Conservation (phyloP, 2,113 vertebrate genomes). For the Nothoprocta perdicaria region DNA sequence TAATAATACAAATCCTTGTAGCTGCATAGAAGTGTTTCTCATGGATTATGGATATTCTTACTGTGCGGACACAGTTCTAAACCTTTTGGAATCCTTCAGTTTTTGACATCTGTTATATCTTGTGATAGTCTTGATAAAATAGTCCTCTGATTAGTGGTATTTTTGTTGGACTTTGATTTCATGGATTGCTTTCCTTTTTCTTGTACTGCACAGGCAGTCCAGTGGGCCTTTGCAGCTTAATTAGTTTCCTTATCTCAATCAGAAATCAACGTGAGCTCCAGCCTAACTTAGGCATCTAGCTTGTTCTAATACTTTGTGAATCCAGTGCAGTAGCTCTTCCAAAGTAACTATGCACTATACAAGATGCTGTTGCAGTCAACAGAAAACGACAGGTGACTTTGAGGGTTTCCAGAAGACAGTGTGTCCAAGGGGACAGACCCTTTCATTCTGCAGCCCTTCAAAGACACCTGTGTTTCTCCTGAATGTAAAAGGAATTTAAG, state of each 20-base stretch:
- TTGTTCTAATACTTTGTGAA: neutral
- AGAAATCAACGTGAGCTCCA: slow-evolving; percentile 26
- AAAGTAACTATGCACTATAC: neutral
- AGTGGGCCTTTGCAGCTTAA: slow-evolving; percentile 11
- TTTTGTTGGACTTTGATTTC: slow-evolving; percentile 45
- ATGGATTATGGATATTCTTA: neutral
- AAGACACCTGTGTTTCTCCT: slow-evolving; percentile 29
- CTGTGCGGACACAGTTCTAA: neutral
- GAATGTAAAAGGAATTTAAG: slow-evolving; percentile 35
- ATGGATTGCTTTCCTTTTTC: slow-evolving; percentile 13
- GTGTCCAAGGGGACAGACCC: neutral
- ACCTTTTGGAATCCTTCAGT: slow-evolving; percentile 22
- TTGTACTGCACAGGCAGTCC: neutral
- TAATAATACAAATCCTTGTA: neutral
- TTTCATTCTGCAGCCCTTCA: slow-evolving; percentile 45
- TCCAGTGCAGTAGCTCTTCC: slow-evolving; percentile 7
- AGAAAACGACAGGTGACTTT: slow-evolving; percentile 15
- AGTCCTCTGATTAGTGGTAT: slow-evolving; percentile 28
- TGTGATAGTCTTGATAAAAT: slow-evolving; percentile 46
- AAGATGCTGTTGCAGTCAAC: slow-evolving; percentile 9
- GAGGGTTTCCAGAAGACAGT: slow-evolving; percentile 29
- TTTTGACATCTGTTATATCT: slow-evolving; percentile 49
- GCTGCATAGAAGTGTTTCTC: neutral
- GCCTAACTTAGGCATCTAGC: neutral
- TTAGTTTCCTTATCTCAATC: slow-evolving; percentile 32